Conservation (phyloP, 2,797 vertebrate genomes). For the Cyprinella venusta region DNA sequence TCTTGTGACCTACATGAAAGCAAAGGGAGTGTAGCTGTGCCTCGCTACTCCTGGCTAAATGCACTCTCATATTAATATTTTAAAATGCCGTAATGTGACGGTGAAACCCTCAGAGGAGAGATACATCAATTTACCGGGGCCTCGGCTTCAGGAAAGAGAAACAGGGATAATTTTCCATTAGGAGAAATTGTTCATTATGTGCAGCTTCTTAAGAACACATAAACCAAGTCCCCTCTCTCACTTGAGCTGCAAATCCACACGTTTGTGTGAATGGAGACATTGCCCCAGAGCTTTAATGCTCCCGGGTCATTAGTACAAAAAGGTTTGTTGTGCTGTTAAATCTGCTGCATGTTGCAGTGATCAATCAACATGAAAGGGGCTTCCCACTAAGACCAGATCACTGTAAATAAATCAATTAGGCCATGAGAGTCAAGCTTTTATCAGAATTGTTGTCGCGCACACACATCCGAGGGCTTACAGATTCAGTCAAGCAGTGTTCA, state of each 20-base stretch:
- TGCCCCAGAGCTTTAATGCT: conserved; percentile 85
- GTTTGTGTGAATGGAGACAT: conserved; percentile 84
- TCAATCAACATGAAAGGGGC: conserved; percentile 88
- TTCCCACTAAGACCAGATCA: conserved; percentile 80
- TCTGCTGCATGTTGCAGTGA: conserved; percentile 84
- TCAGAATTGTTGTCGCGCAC: conserved; percentile 42
- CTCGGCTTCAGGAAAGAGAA: conserved; percentile 91
- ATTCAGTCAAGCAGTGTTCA: conserved; percentile 15
- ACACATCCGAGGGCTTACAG: conserved; percentile 24
- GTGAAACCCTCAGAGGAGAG: conserved; percentile 91
- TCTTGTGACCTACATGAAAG: conserved; percentile 91
- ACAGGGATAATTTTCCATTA: conserved; percentile 92
- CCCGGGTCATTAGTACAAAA: conserved; percentile 88
- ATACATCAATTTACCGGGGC: conserved; percentile 95
- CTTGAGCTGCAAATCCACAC: conserved; percentile 90
- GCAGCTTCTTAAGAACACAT: conserved; percentile 85
- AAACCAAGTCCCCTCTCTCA: conserved; percentile 86
- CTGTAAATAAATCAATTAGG: conserved; percentile 91
- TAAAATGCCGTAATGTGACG: conserved; percentile 98
- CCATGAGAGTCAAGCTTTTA: conserved; percentile 73
- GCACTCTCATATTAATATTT: conserved; percentile 99
- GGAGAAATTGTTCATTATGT: conserved; percentile 90
- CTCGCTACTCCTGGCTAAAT: conserved; percentile 96
- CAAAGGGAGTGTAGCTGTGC: conserved; percentile 89
- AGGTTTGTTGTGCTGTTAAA: conserved; percentile 90